Evolutionary conservation across 2,113 vertebrate genomes (phyloP), one percentile per base, ranked within the genome.

Genomic region (Collichthys lucidus): DNA sequence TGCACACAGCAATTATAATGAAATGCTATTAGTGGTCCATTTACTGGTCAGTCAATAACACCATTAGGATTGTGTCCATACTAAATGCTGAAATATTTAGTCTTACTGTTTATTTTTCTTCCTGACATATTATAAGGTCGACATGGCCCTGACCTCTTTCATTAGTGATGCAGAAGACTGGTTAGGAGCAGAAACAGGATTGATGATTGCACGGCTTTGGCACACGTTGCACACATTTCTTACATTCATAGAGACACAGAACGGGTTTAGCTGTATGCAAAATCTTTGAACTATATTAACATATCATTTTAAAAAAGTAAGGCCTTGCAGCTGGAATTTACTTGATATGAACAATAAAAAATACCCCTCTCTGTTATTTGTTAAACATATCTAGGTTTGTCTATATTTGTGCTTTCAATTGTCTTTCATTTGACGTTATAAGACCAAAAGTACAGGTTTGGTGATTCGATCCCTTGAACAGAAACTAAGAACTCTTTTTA

Each of bases 131-230:
- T 29, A 20, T 6, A 26, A 44, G 59, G 63, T 31, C 59, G 74
- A 31, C 40, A 5, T 57, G 63, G 57, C 62, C 46, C 49, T 67
- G 72, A 64, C 50, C 56, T 61, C n/a, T 65, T 55, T 44, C 17
- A 42, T 65, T 50, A 70, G 35, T 57, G 67, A 60, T 52, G 16
- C n/a, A 47, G 31, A 10, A 29, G 56, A 50, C 9, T 80, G 19
- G 55, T 29, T 31, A 6, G 12, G 12, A 40, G 57, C 50, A 72
- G 46, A 74, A 66, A 35, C 53, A 16, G 44, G 31, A 53, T 22
- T 29, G 24, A 57, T 65, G 35, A 26, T 8, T 60, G 22, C 44
- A n/a, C 4, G 12, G 12, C 49, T 74, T 68, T 24, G 24, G 11
- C 40, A 47, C 35, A 52, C 17, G 31, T 26, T 2, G 53, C 1